Percentiles rank a stretch among this genome's conserved stretches.
Conservation (phyloP, 2,888 invertebrate genomes). For the Gnatocerus cornutus region DNA sequence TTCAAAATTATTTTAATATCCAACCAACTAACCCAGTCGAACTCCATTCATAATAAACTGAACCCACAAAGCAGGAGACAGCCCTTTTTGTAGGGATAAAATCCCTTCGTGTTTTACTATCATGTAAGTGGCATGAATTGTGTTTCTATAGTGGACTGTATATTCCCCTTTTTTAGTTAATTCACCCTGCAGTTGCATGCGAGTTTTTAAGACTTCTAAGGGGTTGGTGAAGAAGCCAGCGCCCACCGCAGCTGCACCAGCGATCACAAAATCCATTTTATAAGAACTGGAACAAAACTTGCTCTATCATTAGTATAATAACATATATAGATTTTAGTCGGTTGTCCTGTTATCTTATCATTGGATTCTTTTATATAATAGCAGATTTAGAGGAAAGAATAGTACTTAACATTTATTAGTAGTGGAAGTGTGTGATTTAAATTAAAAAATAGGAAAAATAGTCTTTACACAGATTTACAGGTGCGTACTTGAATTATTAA, state of each 20-base stretch:
- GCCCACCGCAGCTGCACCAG: conserved; percentile 74
- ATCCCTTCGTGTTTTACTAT: conserved; percentile 80
- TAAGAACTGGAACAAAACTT: neutral
- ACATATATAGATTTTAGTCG: neutral
- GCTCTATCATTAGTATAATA: neutral
- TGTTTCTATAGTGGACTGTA: conserved; percentile 80
- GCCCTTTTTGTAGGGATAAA: conserved; percentile 82
- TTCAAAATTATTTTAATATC: neutral
- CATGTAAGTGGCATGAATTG: conserved; percentile 80
- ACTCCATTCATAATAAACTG: conserved; percentile 80
- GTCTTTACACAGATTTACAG: no score
- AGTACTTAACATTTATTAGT: no score
- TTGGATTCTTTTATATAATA: no score
- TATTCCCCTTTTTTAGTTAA: conserved; percentile 77
- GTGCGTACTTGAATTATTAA: no score
- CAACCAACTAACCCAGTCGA: conserved; percentile 69
- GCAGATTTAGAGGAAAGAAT: no score
- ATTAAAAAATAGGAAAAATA: no score
- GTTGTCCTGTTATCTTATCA: neutral
- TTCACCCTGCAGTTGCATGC: conserved; percentile 85
- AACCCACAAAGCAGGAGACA: conserved; percentile 88
- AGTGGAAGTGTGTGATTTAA: no score
- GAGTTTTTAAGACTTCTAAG: conserved; percentile 91
- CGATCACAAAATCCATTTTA: conserved; percentile 70
- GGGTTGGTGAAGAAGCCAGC: conserved; percentile 90